A percentile compares a stretch with the other conserved stretches of the same genome.
phyloP scores from a whole-genome alignment of 2,797 vertebrate species.

The Nannoperca australis region DNA sequence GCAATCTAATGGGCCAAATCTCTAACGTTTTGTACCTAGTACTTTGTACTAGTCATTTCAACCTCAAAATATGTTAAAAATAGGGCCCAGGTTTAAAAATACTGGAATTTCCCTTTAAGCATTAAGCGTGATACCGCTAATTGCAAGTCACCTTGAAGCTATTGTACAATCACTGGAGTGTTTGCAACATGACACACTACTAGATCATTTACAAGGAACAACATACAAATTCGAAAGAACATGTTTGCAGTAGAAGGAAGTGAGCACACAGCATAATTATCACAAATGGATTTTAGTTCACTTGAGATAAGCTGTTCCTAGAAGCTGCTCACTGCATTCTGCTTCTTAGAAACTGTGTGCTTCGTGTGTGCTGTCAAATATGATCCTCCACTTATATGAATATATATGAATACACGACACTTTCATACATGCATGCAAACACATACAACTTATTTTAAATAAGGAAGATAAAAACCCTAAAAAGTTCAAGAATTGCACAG shows the following conservation, averaged over 20 bases:
- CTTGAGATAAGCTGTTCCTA: constrained; percentile 52
- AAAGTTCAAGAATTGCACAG: too few species aligned
- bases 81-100: too few species aligned
- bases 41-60: too few species aligned
- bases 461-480: not conserved
- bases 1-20: too few species aligned
- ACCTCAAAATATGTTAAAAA: too few species aligned
- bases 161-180: constrained; percentile 3
- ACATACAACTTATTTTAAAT: not conserved
- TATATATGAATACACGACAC: not conserved
- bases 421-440: not conserved
- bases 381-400: not conserved
- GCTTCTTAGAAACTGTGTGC: constrained; percentile 51
- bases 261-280: not conserved
- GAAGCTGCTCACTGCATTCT: constrained; percentile 14
- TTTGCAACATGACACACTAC: constrained; percentile 42
- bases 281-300: not conserved
- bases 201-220: constrained; percentile 34
- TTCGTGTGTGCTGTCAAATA: not conserved
- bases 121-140: not conserved
- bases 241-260: constrained; percentile 45
- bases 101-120: too few species aligned
- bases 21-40: too few species aligned
- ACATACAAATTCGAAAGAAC: constrained; percentile 30
- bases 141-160: constrained; percentile 32